Evolutionary conservation across 2,797 vertebrate genomes (phyloP).

Genomic region (Mallotus villosus): DNA sequence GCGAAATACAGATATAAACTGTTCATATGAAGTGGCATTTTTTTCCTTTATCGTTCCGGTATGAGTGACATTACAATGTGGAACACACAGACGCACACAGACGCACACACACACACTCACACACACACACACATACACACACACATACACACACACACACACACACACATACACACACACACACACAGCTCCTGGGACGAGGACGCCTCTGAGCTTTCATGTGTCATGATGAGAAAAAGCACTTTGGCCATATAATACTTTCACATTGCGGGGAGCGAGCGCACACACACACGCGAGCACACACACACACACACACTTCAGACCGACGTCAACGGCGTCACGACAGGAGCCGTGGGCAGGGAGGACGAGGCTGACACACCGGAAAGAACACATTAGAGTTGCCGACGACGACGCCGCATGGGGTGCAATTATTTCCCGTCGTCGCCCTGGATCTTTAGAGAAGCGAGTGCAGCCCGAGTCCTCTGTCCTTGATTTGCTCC

Average conservation of each 20-base stretch:
- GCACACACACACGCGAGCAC: background rate
- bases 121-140: too few species aligned
- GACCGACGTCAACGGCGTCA: slow-evolving; percentile 36
- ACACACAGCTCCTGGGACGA: background rate
- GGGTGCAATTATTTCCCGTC: slow-evolving; percentile 6
- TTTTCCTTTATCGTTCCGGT: background rate
- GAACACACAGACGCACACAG: too few species aligned
- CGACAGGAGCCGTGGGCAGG: slow-evolving; percentile 18
- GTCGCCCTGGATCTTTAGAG: too few species aligned
- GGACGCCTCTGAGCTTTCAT: slow-evolving; percentile 30
- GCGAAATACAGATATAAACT: background rate
- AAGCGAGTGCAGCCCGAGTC: too few species aligned
- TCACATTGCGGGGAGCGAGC: slow-evolving; percentile 10
- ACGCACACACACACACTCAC: too few species aligned
- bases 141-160: too few species aligned
- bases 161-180: too few species aligned
- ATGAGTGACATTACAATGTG: slow-evolving; percentile 14
- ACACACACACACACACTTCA: slow-evolving; percentile 36
- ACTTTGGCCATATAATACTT: slow-evolving; percentile 51
- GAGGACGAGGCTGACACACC: background rate
- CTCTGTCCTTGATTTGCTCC: too few species aligned
- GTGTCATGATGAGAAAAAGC: slow-evolving; percentile 44
- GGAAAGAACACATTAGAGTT: background rate
- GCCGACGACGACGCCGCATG: background rate
- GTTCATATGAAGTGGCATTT: background rate